phyloP scores from a whole-genome alignment of 2,888 invertebrate genomes.

The Zele albiditarsus region DNA sequence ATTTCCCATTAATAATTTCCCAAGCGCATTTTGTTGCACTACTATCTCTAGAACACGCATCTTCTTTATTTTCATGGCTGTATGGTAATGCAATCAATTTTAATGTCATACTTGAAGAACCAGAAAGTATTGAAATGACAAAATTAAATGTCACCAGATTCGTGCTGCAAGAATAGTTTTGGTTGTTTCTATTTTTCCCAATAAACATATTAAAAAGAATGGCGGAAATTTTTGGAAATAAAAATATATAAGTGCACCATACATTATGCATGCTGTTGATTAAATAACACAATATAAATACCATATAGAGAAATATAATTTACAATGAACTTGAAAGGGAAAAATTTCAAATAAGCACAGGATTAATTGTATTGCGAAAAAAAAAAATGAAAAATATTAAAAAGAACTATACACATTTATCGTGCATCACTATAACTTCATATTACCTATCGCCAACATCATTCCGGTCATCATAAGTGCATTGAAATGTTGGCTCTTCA shows the following conservation, averaged over 20 bases:
- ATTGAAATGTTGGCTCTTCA: slow-evolving; percentile 43
- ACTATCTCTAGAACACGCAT: slow-evolving; percentile 47
- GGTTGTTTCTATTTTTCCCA: slow-evolving; percentile 9
- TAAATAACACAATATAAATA: neutral
- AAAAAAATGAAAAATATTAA: neutral
- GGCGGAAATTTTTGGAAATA: neutral
- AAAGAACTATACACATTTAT: neutral
- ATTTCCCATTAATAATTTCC: slow-evolving; percentile 37
- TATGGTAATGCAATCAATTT: slow-evolving; percentile 46
- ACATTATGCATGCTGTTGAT: neutral
- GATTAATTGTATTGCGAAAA: neutral
- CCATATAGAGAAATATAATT: neutral
- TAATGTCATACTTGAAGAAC: slow-evolving; percentile 45
- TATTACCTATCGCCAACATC: slow-evolving; percentile 22
- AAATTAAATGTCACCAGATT: slow-evolving; percentile 49
- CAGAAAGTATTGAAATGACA: slow-evolving; percentile 46
- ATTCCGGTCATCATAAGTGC: slow-evolving; percentile 43
- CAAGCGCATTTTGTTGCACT: slow-evolving; percentile 38
- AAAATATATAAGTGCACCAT: neutral
- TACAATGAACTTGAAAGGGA: neutral
- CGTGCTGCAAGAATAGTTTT: slow-evolving; percentile 48
- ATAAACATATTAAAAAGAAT: neutral
- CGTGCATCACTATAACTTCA: neutral
- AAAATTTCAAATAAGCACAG: neutral
- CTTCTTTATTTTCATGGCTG: slow-evolving; percentile 43